A percentile compares a stretch with the other conserved stretches of the same genome.
These are phyloP conservation scores for Dioctria linearis DNA, from an alignment of 2,888 invertebrate species.

Conservation along the genomic window DNA sequence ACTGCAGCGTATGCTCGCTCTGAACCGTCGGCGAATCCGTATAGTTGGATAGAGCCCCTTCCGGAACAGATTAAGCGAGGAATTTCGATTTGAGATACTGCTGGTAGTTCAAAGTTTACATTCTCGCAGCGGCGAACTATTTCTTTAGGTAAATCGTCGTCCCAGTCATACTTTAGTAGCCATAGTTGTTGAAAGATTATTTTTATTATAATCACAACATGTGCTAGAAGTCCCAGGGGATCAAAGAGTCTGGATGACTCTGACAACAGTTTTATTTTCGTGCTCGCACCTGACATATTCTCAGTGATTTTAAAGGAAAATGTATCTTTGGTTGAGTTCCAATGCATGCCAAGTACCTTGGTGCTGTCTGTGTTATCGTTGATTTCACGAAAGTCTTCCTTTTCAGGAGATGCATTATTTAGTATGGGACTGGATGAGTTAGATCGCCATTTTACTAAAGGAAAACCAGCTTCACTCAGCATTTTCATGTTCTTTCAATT, in stretches of 20 bases:
- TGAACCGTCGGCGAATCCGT: background rate
- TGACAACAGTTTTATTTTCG: background rate
- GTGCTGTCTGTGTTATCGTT: background rate
- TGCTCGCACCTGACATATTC: background rate
- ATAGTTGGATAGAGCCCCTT: background rate
- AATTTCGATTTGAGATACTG: background rate
- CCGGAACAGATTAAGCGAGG: background rate
- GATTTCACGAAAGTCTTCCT: background rate
- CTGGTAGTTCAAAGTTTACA: background rate
- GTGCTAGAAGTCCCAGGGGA: background rate
- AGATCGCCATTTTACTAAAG: background rate
- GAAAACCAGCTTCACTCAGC: background rate
- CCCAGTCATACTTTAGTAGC: background rate
- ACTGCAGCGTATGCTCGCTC: too few relatives aligned
- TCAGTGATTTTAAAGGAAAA: background rate
- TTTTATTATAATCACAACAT: background rate
- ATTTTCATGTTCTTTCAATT: background rate
- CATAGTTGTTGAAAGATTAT: background rate
- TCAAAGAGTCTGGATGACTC: background rate
- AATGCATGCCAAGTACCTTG: background rate
- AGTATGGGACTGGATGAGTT: background rate
- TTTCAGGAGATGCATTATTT: background rate
- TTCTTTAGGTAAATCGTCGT: background rate
- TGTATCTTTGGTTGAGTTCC: background rate
- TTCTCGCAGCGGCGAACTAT: background rate